phyloP scores from a whole-genome alignment of 1,140 invertebrate genomes.

The Drosophila bocki region DNA sequence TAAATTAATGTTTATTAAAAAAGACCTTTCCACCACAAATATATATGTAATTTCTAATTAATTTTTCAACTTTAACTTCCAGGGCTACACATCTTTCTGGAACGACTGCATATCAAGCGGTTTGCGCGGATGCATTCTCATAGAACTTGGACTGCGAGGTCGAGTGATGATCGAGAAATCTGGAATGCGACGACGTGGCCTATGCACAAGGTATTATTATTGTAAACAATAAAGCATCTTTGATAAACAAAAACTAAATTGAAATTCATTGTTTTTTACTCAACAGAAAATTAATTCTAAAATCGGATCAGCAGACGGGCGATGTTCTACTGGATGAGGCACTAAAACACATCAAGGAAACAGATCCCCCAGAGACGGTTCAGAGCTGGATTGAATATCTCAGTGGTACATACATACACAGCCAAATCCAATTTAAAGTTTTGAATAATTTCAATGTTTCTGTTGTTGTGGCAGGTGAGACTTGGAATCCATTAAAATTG shows the following conservation, averaged over 20 bases:
- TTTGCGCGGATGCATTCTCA: constrained; percentile 98
- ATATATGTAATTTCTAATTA: background rate
- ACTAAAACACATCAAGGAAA: constrained; percentile 99
- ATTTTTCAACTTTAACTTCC: background rate
- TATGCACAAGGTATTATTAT: constrained; percentile 93
- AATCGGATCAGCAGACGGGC: constrained; percentile 95
- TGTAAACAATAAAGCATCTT: background rate
- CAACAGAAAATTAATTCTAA: constrained; percentile 87
- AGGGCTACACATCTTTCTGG: constrained; percentile 99
- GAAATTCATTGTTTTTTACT: constrained; percentile 57
- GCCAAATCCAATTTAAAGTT: constrained; percentile 5
- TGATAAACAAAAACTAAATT: background rate
- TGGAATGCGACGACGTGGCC: constrained; percentile 96
- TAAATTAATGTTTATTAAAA: too few relatives aligned
- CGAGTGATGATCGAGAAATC: constrained; percentile 98
- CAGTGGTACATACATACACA: constrained; percentile 90
- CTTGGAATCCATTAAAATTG: constrained; percentile 99
- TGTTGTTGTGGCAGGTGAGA: constrained; percentile 91
- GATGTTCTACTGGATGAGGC: constrained; percentile 99
- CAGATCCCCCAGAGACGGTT: constrained; percentile 97
- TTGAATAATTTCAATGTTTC: constrained; percentile 43
- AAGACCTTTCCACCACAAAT: too few relatives aligned
- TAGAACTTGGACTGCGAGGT: constrained; percentile 97
- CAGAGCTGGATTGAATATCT: constrained; percentile 99
- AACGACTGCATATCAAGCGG: constrained; percentile 99